These are phyloP conservation scores for Lithosia quadra DNA, from an alignment of 2,888 invertebrate genomes.

Conservation along the genomic window DNA sequence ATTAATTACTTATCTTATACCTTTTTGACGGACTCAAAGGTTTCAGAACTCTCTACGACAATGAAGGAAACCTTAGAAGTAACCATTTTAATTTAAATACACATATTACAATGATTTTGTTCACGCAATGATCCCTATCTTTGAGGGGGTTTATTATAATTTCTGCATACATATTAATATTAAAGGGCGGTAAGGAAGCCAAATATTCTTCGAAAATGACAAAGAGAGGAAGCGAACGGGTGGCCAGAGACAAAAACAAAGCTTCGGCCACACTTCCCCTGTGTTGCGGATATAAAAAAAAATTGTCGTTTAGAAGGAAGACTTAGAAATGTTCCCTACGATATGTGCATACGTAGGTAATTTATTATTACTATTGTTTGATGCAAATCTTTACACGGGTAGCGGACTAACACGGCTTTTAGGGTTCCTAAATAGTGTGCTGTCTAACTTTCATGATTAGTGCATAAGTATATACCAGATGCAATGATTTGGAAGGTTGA, in stretches of 20 bases:
- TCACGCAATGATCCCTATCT: not conserved
- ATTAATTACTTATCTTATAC: no score
- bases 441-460: not conserved
- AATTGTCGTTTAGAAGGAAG: conserved; percentile 56
- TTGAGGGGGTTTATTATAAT: conserved; percentile 9
- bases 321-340: conserved; percentile 53
- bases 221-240: conserved; percentile 83
- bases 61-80: not conserved
- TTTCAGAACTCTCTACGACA: not conserved
- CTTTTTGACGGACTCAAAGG: not conserved
- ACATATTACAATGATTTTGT: not conserved
- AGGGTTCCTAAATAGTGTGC: no score
- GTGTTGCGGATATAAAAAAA: conserved; percentile 70
- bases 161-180: conserved; percentile 70
- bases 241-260: conserved; percentile 77
- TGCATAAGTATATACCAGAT: not conserved
- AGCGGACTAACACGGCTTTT: not conserved
- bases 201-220: conserved; percentile 76
- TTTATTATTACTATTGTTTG: not conserved
- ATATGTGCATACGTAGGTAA: not conserved
- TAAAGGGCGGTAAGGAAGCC: conserved; percentile 74
- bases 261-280: conserved; percentile 68
- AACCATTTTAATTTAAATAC: not conserved
- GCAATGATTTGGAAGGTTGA: not conserved
- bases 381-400: conserved; percentile 4